phyloP scores from a whole-genome alignment of 1,140 invertebrate genomes.

The Luehdorfia chinensis region DNA sequence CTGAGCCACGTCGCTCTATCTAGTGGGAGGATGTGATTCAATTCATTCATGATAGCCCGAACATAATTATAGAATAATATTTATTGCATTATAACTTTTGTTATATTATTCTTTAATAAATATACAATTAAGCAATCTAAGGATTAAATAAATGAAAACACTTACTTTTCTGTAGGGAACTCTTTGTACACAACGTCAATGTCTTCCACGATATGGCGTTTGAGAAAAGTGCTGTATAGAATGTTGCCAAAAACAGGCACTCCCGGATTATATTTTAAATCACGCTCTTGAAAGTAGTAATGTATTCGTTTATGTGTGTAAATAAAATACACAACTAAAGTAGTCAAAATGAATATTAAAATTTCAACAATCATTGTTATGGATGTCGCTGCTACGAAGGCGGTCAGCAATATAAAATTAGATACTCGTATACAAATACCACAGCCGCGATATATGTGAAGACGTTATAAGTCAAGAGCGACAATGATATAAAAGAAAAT shows the following conservation, averaged over 20 bases:
- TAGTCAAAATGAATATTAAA: conserved; percentile 41
- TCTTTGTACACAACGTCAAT: conserved; percentile 23
- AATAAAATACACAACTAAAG: conserved; percentile 29
- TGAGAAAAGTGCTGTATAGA: conserved; percentile 25
- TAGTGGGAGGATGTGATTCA: too few relatives aligned
- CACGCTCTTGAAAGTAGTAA: conserved; percentile 32
- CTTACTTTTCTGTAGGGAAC: conserved; percentile 34
- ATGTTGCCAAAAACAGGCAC: conserved; percentile 54
- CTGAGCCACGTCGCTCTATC: too few relatives aligned
- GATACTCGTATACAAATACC: too few relatives aligned
- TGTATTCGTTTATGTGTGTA: conserved; percentile 35
- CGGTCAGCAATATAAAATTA: too few relatives aligned
- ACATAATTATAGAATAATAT: too few relatives aligned
- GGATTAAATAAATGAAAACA: conserved; percentile 7
- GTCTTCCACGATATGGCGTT: conserved; percentile 22
- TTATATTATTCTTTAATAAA: too few relatives aligned
- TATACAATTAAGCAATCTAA: too few relatives aligned
- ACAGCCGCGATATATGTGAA: too few relatives aligned
- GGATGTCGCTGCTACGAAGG: not conserved
- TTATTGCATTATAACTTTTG: too few relatives aligned
- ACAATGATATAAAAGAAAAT: too few relatives aligned
- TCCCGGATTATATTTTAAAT: conserved; percentile 42
- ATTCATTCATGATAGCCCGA: too few relatives aligned
- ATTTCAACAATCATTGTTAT: conserved; percentile 50
- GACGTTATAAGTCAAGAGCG: too few relatives aligned